Base-by-base conservation (phyloP, 2,888 invertebrate genomes). In the Onthophagus sagittarius region DNA sequence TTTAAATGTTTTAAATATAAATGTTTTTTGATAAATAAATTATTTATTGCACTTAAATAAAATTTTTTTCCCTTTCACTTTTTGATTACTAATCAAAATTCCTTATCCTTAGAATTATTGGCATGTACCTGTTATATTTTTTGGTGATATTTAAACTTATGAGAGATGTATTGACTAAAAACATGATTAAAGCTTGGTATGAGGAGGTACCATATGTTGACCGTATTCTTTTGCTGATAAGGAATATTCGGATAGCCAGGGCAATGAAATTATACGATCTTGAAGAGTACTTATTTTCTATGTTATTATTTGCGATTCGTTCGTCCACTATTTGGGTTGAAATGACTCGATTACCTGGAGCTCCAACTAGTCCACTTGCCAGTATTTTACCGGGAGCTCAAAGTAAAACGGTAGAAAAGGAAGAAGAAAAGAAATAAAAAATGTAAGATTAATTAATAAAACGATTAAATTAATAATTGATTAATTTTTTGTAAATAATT, bases 271-370 rank as follows among this genome's bases (percentile, higher is more conserved):
- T 90, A 76, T 88, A 88, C 78, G 82, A 83, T 15, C 82, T 91
- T 73, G 91, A 91, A 81, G 91, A 91, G 82, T 89, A 90, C 79
- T 84, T 91, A 62, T 90, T 88, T 82, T 88, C 91, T 9, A 90
- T 90, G 82, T 82, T 91, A 63, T 85, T 91, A 74, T 92, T 91
- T 86, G 79, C 91, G 72, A 89, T 90, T 82, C 86, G 91, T 64
- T 88, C 90, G 5, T 89, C 89, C 76, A 69, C 23, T 23, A 23
- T 79, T 23, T 70, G 75, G 39, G 80, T 84, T 71, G 79, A 79
- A 75, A 73, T 79, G 64, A 79, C 81, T 2, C 77, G 82, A 63
- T 71, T 70, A 6, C 23, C 15, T 9, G 31, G n/a, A 32, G 15
- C 6, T 9, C 9, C 39, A 53, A 53, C 23, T 23, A 23, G 1